Evolutionary conservation across 2,113 vertebrate species (phyloP).

Genomic region (Psittacus erithacus): DNA sequence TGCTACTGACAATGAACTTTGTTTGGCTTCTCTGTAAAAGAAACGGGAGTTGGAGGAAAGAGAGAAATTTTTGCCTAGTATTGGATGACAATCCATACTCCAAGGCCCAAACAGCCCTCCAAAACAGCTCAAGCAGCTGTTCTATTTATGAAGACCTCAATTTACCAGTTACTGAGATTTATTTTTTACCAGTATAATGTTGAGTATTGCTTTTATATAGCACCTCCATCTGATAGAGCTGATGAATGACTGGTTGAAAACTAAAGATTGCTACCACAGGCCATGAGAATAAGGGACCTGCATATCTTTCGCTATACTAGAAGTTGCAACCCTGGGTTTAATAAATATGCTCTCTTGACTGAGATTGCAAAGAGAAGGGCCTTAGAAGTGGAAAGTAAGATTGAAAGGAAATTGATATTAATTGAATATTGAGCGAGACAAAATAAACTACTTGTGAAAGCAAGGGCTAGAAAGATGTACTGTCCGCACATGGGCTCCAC

Average conservation of each 20-base stretch:
- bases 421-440: neutral
- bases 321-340: neutral
- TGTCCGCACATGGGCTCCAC: neutral
- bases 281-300: rapidly evolving
- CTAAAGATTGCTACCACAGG: neutral
- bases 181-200: neutral
- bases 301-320: neutral
- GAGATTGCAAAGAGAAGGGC: neutral
- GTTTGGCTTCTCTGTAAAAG: neutral
- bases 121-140: neutral
- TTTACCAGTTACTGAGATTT: neutral
- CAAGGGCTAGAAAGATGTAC: neutral
- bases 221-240: neutral
- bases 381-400: neutral
- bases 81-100: neutral
- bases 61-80: neutral
- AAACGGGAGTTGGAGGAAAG: neutral
- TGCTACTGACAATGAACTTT: neutral
- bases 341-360: neutral
- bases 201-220: neutral
- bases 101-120: neutral
- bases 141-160: neutral
- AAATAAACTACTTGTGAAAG: neutral
- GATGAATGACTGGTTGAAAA: neutral
- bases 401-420: neutral